A percentile compares a stretch with the other conserved stretches of the same genome.
Evolutionary conservation across 2,113 vertebrate genomes (phyloP).

Genomic region (Pholis gunnellus): DNA sequence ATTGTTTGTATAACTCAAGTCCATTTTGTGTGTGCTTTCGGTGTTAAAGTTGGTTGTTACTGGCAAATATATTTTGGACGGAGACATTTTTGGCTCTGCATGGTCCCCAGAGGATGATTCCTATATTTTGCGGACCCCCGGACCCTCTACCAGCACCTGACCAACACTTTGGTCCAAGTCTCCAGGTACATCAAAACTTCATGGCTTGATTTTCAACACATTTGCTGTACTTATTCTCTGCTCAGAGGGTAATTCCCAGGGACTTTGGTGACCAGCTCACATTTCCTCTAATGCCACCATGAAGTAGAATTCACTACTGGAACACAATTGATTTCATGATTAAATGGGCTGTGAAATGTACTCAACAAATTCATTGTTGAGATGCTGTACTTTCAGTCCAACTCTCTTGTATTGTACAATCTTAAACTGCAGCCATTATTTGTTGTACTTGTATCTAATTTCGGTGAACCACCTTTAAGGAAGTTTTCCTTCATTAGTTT

Average conservation of each 20-base stretch:
- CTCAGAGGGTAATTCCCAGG: neutral
- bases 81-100: neutral
- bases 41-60: neutral
- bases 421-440: too few relatives aligned
- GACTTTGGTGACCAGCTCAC: too few relatives aligned
- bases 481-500: neutral
- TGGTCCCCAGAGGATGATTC: neutral
- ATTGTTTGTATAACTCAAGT: neutral
- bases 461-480: neutral
- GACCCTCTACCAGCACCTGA: neutral
- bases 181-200: neutral
- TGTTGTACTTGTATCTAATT: neutral
- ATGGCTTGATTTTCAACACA: neutral
- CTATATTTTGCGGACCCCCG: neutral
- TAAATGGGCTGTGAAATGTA: neutral
- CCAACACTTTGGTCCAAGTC: neutral
- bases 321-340: too few relatives aligned
- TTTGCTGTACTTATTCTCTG: neutral
- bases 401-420: too few relatives aligned
- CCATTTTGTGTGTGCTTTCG: neutral
- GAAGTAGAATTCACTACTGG: neutral
- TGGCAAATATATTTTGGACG: neutral
- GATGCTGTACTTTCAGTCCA: neutral
- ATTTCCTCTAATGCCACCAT: neutral
- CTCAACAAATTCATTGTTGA: neutral